These are phyloP conservation scores for Drosophila nebulosa DNA, from an alignment of 1,140 invertebrate species.

Conservation along the genomic window DNA sequence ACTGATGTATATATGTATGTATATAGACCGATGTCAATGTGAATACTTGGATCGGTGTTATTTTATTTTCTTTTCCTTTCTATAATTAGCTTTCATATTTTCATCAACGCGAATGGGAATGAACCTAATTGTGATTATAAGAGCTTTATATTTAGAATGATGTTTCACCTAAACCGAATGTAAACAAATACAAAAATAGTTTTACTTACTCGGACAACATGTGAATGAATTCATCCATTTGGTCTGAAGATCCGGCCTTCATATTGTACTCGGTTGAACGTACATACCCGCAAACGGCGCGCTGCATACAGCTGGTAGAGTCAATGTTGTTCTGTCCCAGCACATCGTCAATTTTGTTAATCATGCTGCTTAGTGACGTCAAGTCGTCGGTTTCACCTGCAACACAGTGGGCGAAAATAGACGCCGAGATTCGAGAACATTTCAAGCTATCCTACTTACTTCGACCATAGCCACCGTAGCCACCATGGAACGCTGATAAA, in stretches of 20 bases:
- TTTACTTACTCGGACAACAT: slow-evolving; percentile 84
- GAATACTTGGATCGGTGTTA: neutral
- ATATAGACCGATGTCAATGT: neutral
- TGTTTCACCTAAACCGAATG: slow-evolving; percentile 16
- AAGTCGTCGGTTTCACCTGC: slow-evolving; percentile 84
- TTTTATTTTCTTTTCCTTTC: slow-evolving; percentile 2
- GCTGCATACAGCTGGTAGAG: slow-evolving; percentile 89
- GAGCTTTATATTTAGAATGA: slow-evolving; percentile 37
- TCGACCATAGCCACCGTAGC: slow-evolving; percentile 86
- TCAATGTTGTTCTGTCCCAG: slow-evolving; percentile 89
- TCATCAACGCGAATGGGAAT: slow-evolving; percentile 26
- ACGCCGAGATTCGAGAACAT: neutral
- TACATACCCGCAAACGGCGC: slow-evolving; percentile 88
- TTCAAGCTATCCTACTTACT: slow-evolving; percentile 82
- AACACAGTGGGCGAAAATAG: neutral
- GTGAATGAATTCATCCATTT: slow-evolving; percentile 86
- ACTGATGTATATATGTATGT: neutral
- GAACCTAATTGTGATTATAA: slow-evolving; percentile 30
- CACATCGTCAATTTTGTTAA: slow-evolving; percentile 87
- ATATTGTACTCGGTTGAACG: slow-evolving; percentile 86
- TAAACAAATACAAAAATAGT: slow-evolving; percentile 32
- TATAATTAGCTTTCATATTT: slow-evolving; percentile 23
- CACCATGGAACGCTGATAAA: slow-evolving; percentile 86
- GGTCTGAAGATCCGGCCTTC: slow-evolving; percentile 84
- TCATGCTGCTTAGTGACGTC: slow-evolving; percentile 84